Percentiles rank a stretch among this genome's conserved stretches.
These are phyloP conservation scores for Crax fasciolata DNA, from an alignment of 2,797 vertebrate genomes.

Conservation along the genomic window DNA sequence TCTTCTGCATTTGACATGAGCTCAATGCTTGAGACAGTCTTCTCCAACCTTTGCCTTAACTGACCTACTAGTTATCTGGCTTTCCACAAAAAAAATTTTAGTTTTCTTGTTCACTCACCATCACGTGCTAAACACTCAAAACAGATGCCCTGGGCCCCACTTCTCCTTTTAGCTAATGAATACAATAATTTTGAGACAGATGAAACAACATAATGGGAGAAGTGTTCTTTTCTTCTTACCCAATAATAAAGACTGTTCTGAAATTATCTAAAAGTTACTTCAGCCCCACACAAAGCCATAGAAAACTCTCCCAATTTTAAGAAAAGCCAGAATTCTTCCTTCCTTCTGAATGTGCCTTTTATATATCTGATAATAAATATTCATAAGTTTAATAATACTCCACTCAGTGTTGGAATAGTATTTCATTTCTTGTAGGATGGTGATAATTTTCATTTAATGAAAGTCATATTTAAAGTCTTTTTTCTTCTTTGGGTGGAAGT, in stretches of 20 bases:
- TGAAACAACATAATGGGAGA: neutral
- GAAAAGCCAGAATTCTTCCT: neutral
- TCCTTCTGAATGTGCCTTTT: neutral
- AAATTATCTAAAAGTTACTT: neutral
- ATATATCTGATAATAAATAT: neutral
- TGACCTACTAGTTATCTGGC: neutral
- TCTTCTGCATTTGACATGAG: neutral
- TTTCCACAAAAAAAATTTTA: neutral
- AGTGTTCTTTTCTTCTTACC: neutral
- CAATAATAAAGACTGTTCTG: neutral
- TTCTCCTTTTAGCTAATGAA: neutral
- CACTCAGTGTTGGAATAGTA: neutral
- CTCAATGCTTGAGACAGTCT: neutral
- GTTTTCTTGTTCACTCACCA: neutral
- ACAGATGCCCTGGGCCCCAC: neutral
- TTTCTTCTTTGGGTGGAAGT: neutral
- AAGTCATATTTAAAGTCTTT: neutral
- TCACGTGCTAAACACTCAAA: neutral
- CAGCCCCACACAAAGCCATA: neutral
- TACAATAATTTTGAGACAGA: neutral
- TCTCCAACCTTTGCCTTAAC: neutral
- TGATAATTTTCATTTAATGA: neutral
- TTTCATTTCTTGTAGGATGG: neutral
- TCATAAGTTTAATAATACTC: neutral
- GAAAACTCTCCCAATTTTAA: neutral